phyloP scores from a whole-genome alignment of 2,113 vertebrate genomes.

The Rhea americana region DNA sequence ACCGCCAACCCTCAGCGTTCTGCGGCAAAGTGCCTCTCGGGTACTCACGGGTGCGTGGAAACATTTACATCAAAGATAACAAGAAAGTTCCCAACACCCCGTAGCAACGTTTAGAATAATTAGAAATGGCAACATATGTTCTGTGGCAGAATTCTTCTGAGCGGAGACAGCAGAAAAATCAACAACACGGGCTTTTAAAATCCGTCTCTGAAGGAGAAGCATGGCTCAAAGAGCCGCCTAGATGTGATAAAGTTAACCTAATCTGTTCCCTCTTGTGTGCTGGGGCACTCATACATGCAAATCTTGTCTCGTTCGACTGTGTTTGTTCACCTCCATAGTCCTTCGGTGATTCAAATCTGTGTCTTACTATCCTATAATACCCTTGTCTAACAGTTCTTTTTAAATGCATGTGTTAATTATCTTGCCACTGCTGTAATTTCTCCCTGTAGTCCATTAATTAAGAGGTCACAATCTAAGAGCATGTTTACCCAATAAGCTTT shows the following conservation, averaged over 20 bases:
- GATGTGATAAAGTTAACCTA: background rate
- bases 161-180: too few relatives aligned
- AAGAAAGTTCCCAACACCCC: background rate
- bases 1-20: accelerated
- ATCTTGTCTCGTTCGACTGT: background rate
- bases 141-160: background rate
- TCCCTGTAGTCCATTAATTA: conserved; percentile 97
- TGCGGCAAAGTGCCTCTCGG: accelerated
- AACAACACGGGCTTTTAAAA: background rate
- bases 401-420: conserved; percentile 90
- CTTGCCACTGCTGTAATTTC: conserved; percentile 87
- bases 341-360: conserved; percentile 81
- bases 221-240: background rate
- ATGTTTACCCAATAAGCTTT: conserved; percentile 99
- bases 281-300: background rate
- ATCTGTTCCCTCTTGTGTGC: background rate
- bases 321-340: conserved; percentile 61
- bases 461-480: conserved; percentile 91
- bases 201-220: background rate
- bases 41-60: accelerated
- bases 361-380: conserved; percentile 88
- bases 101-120: background rate
- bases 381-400: conserved; percentile 75
- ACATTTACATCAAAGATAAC: accelerated
- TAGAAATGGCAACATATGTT: accelerated